Base-by-base conservation (phyloP, 2,797 vertebrate genomes). In the Silurus aristotelis region DNA sequence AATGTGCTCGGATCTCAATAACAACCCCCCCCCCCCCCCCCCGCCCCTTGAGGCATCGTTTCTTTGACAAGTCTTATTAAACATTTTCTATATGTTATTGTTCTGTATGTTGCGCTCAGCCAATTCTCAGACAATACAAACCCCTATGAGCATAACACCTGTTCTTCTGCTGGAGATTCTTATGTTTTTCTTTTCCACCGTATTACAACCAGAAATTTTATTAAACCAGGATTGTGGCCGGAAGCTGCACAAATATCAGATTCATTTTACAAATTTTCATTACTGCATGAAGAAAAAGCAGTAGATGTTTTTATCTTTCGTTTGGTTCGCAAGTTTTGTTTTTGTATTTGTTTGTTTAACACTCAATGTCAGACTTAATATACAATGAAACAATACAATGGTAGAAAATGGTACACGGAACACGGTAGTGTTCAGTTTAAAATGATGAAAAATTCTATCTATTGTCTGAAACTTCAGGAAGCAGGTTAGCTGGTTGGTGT, bases 91-190 rank as follows among this genome's bases (percentile, higher is more conserved):
- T 14, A 27, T 31, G 52, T 58, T 76, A 76, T 31, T 76, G 15
- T 76, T 76, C 73, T 58, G 25, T 0, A 20, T 19, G 25, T 56
- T 76, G 27, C 15, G 27, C 15, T 58, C 7, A 3, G n/a, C 48
- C 48, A 75, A 9, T 56, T 55, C n/a, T 27, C 27, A 58, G 52
- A 76, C 52, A 76, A 20, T 58, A 75, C 6, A 75, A 75, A 52
- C 20, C 52, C 71, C 71, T 52, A 6, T 25, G 71, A 73, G 48
- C 71, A 55, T 55, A 73, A 55, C 71, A 73, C 71, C 52, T 76
- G 73, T 31, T 56, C 7, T 17, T 27, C 25, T 75, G 52, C 52
- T 13, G 48, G 25, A 43, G 38, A 20, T 43, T 2, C 3, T 56
- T 31, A 10, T 25, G 14, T n/a, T 2, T 13, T 48, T 19, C 14